These are phyloP conservation scores for Oreonectes daqikongensis DNA, from an alignment of 2,797 vertebrate genomes.

Conservation along the genomic window DNA sequence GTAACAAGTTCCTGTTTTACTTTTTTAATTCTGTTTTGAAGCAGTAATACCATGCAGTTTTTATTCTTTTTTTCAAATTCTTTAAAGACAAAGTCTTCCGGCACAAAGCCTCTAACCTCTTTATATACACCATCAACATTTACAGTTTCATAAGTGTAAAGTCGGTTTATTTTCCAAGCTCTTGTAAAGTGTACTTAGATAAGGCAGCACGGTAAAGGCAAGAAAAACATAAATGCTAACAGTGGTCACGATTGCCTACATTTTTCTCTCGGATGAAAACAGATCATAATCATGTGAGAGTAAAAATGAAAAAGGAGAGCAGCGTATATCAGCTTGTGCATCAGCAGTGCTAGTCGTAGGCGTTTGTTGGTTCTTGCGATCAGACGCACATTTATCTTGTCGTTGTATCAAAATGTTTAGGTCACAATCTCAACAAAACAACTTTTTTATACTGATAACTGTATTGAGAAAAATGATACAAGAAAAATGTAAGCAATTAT, in stretches of 20 bases:
- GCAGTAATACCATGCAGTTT: constrained; percentile 74
- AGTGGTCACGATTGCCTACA: constrained; percentile 4
- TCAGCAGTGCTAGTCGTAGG: background rate
- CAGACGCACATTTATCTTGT: background rate
- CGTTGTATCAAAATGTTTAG: background rate
- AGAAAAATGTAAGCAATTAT: constrained; percentile 10
- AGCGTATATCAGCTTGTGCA: background rate
- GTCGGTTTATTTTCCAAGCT: constrained; percentile 65
- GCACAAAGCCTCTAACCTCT: constrained; percentile 66
- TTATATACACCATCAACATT: constrained; percentile 69
- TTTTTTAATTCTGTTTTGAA: constrained; percentile 73
- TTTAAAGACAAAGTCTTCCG: constrained; percentile 63
- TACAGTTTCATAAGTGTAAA: constrained; percentile 68
- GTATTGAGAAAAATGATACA: background rate
- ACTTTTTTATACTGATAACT: background rate
- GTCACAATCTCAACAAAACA: background rate
- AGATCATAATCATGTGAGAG: background rate
- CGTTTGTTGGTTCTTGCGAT: background rate
- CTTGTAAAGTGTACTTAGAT: constrained; percentile 54
- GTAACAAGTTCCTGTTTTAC: constrained; percentile 39
- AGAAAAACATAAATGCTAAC: constrained; percentile 41
- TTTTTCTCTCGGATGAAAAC: background rate
- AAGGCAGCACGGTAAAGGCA: constrained; percentile 73
- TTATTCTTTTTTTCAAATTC: constrained; percentile 21
- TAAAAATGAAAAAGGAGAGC: background rate